Conservation (phyloP, 2,888 invertebrate genomes). For the Nemoura dubitans region DNA sequence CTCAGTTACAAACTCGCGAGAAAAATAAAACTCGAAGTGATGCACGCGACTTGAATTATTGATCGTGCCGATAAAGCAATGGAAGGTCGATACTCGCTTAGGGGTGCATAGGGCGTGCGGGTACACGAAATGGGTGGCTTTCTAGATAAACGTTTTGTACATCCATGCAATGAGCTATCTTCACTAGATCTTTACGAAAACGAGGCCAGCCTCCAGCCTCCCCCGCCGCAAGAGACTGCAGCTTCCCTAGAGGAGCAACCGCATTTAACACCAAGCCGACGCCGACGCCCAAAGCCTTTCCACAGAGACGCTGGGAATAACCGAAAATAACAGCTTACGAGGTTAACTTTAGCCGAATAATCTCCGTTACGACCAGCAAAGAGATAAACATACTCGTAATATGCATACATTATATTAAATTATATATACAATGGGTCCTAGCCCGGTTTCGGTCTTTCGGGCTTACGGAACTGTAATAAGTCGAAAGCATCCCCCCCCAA, state of each 20-base stretch:
- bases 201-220: neutral
- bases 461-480: neutral
- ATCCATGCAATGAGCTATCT: neutral
- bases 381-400: conserved; percentile 31
- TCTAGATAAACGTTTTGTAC: neutral
- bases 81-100: neutral
- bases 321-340: conserved; percentile 36
- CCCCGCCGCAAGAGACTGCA: conserved; percentile 7
- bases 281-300: neutral
- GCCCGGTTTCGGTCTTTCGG: neutral
- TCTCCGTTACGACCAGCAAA: conserved; percentile 32
- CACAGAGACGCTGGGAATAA: conserved; percentile 1
- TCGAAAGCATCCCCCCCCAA: neutral
- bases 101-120: neutral
- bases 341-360: conserved; percentile 31
- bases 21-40: neutral
- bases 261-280: conserved; percentile 18
- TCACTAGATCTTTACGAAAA: neutral
- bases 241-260: conserved; percentile 20
- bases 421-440: conserved; percentile 16
- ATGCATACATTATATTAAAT: conserved; percentile 36
- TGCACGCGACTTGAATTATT: neutral
- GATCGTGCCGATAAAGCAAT: neutral
- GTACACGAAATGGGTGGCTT: neutral
- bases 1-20: neutral